A percentile compares a stretch with the other conserved stretches of the same genome.
Conservation (phyloP, 2,797 vertebrate genomes). For the Varecia variegata region DNA sequence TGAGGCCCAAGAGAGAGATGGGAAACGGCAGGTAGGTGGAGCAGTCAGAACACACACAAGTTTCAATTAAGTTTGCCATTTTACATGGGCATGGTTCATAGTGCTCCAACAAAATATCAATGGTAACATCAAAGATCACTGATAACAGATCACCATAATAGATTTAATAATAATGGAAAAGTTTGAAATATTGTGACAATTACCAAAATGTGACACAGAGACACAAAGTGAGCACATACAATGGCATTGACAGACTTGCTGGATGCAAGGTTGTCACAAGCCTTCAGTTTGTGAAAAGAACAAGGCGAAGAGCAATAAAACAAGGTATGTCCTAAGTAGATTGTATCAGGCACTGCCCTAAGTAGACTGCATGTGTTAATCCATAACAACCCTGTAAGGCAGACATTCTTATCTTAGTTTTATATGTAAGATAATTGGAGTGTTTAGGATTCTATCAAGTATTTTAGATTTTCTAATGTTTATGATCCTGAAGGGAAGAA, state of each 20-base stretch:
- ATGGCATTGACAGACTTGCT: neutral
- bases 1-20: neutral
- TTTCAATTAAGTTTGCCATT: neutral
- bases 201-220: neutral
- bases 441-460: neutral
- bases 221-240: neutral
- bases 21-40: neutral
- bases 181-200: neutral
- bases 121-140: neutral
- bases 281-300: neutral
- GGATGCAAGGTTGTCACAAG: neutral
- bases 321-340: neutral
- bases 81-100: no score
- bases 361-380: neutral
- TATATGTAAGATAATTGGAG: neutral
- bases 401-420: neutral
- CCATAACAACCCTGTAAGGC: neutral
- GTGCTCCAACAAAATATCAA: no score
- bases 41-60: neutral
- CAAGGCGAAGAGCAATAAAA: neutral
- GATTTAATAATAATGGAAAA: neutral
- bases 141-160: neutral
- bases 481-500: neutral
- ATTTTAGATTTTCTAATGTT: neutral
- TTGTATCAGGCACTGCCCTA: neutral